phyloP scores from a whole-genome alignment of 2,888 invertebrate genomes.

The Spicauda simplicius region DNA sequence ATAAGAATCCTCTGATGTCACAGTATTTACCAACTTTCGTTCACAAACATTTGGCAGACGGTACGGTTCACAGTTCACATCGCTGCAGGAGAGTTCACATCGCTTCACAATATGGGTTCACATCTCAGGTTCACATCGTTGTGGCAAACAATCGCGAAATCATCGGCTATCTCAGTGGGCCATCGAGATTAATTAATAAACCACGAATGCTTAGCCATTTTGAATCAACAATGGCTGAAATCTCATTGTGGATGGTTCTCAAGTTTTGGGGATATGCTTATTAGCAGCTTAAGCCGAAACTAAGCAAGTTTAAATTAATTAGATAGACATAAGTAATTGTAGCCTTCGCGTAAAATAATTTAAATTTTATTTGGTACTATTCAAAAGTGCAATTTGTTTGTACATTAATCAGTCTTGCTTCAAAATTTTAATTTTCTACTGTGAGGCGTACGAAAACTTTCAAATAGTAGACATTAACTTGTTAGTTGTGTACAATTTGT shows the following conservation, averaged over 20 bases:
- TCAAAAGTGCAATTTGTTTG: neutral
- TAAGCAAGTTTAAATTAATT: neutral
- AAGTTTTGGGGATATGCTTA: conserved; percentile 14
- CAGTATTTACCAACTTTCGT: conserved; percentile 34
- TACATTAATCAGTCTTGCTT: no score
- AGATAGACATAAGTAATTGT: neutral
- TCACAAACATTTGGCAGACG: conserved; percentile 30
- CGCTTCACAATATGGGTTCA: conserved; percentile 31
- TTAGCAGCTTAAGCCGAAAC: neutral
- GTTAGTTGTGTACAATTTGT: no score
- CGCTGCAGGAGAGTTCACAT: conserved; percentile 17
- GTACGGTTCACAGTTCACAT: conserved; percentile 40
- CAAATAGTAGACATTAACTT: no score
- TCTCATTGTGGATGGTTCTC: conserved; percentile 40
- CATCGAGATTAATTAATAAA: conserved; percentile 71
- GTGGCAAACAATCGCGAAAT: conserved; percentile 72
- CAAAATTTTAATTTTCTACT: no score
- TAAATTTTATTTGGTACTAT: neutral
- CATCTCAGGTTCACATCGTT: conserved; percentile 48
- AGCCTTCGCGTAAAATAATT: neutral
- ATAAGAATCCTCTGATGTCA: neutral
- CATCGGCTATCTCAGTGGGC: conserved; percentile 66
- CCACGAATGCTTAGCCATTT: conserved; percentile 39
- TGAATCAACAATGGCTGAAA: conserved; percentile 42
- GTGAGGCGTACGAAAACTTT: no score